Conservation (phyloP, 1,140 invertebrate genomes). For the Tetramorium simillimum region DNA sequence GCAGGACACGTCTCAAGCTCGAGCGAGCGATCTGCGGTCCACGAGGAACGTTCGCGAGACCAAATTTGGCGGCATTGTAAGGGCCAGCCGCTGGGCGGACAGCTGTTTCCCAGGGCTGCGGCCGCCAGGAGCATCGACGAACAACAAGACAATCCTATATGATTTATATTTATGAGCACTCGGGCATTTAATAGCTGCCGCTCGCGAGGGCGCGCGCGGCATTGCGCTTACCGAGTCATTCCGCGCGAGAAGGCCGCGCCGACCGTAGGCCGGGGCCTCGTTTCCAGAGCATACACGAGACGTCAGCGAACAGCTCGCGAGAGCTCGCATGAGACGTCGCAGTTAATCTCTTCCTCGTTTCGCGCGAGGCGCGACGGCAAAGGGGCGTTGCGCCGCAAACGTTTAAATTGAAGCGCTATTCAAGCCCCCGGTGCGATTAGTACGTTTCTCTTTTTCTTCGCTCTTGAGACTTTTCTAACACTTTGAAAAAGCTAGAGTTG, state of each 20-base stretch:
- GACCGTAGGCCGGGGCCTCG: constrained; percentile 3
- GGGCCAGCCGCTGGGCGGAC: constrained; percentile 64
- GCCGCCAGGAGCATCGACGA: constrained; percentile 61
- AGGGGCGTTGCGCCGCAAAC: constrained; percentile 38
- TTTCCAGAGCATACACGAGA: constrained; percentile 48
- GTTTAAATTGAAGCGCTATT: constrained; percentile 55
- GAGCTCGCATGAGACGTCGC: constrained; percentile 56
- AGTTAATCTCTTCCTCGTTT: constrained; percentile 61
- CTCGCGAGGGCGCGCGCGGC: constrained; percentile 49
- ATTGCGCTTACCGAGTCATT: constrained; percentile 62
- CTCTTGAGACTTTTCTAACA: neutral
- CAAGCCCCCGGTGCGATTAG: constrained; percentile 47
- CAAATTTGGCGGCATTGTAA: constrained; percentile 77
- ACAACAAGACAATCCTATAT: constrained; percentile 77
- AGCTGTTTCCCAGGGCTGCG: constrained; percentile 76
- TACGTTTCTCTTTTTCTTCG: neutral
- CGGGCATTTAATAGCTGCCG: constrained; percentile 71
- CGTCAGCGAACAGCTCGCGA: constrained; percentile 35
- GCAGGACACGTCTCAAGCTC: constrained; percentile 41
- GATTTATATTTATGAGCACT: constrained; percentile 78
- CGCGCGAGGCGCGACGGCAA: constrained; percentile 33
- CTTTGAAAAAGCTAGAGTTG: neutral
- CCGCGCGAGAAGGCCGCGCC: constrained; percentile 37
- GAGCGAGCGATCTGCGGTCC: constrained; percentile 60
- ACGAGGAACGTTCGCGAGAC: constrained; percentile 63